phyloP scores from a whole-genome alignment of 2,888 invertebrate species.

The Melinaea marsaeus region DNA sequence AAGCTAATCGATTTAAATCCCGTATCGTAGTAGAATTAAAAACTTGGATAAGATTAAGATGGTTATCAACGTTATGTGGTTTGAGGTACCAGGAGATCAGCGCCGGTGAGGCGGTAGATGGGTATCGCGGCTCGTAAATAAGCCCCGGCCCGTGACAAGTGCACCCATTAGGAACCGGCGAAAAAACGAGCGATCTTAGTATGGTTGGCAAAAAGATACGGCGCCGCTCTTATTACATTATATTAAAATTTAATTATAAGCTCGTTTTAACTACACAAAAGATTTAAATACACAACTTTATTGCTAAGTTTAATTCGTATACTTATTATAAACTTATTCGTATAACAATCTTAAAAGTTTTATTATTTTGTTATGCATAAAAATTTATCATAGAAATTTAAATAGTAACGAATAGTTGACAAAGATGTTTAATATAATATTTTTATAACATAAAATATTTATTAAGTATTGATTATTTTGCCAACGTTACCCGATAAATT shows the following conservation, averaged over 20 bases:
- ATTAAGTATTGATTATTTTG: conserved; percentile 28
- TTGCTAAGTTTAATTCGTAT: too few relatives aligned
- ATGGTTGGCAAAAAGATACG: conserved; percentile 35
- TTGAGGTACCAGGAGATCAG: conserved; percentile 33
- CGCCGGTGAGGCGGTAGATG: conserved; percentile 44
- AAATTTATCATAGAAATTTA: too few relatives aligned
- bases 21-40: conserved; percentile 4
- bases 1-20: conserved; percentile 1
- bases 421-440: not conserved
- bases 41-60: conserved; percentile 15
- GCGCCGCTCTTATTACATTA: conserved; percentile 2
- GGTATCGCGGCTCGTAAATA: conserved; percentile 65
- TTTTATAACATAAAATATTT: not conserved
- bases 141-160: conserved; percentile 57
- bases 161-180: conserved; percentile 58
- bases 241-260: not conserved
- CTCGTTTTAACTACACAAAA: too few relatives aligned
- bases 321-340: too few relatives aligned
- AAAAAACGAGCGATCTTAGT: conserved; percentile 37
- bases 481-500: conserved; percentile 48
- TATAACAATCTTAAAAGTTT: too few relatives aligned
- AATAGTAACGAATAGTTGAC: not conserved
- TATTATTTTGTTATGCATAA: too few relatives aligned
- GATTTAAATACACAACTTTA: too few relatives aligned
- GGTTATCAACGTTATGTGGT: conserved; percentile 22